Evolutionary conservation across 2,113 vertebrate genomes (phyloP).

Genomic region (Cyanoderma ruficeps): DNA sequence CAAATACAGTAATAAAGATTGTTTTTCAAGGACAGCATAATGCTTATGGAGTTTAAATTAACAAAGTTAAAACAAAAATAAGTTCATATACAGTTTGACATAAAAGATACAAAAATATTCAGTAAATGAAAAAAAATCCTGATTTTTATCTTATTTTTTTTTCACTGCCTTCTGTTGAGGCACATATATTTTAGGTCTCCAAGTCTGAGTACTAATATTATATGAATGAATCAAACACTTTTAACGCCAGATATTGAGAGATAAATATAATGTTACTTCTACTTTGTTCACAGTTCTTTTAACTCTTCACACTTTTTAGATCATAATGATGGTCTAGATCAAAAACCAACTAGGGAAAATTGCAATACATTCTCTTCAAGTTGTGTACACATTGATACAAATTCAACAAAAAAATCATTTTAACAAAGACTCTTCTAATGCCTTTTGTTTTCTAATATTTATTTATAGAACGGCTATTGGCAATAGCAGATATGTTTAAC

Average conservation of each 20-base stretch:
- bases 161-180: accelerated
- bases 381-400: not conserved
- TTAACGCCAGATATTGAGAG: not conserved
- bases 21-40: not conserved
- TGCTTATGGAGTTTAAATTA: not conserved
- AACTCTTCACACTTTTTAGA: not conserved
- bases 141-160: not conserved
- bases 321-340: not conserved
- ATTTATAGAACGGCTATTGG: not conserved
- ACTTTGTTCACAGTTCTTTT: not conserved
- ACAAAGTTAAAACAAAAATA: not conserved
- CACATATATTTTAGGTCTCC: not conserved
- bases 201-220: not conserved
- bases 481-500: not conserved
- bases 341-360: not conserved
- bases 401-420: not conserved
- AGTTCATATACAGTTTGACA: not conserved
- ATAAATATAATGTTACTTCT: not conserved
- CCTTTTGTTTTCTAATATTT: not conserved
- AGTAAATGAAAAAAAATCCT: not conserved
- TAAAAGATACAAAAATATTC: not conserved
- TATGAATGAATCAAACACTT: not conserved
- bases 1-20: not conserved
- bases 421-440: not conserved
- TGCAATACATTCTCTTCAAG: not conserved